A percentile compares a stretch with the other conserved stretches of the same genome.
These are phyloP conservation scores for Pocillopora meandrina DNA, from an alignment of 92 coral and sea anemone genomes.

Conservation along the genomic window DNA sequence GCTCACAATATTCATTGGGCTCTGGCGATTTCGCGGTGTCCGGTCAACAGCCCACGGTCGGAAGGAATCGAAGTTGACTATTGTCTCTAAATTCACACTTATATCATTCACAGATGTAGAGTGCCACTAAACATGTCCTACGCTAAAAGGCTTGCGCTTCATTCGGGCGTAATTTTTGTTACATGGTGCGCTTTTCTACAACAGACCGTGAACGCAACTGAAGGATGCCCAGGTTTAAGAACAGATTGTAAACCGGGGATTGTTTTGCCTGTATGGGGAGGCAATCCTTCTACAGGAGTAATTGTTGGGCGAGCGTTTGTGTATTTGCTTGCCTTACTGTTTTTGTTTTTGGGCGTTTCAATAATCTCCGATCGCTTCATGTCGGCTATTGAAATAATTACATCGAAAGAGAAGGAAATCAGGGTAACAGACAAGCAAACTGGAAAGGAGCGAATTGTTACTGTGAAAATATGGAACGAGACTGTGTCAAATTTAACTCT, in stretches of 20 bases:
- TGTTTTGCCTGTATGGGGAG: slow-evolving; percentile 90
- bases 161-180: slow-evolving; percentile 47
- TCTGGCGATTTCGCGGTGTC: slow-evolving; percentile 30
- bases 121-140: slow-evolving; percentile 64
- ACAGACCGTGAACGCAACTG: slow-evolving; percentile 71
- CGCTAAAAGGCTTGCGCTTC: slow-evolving; percentile 56
- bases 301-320: slow-evolving; percentile 94
- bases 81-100: slow-evolving; percentile 36
- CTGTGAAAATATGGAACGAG: slow-evolving; percentile 99
- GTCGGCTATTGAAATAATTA: slow-evolving; percentile 98
- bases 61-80: slow-evolving; percentile 16
- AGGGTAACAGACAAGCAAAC: slow-evolving; percentile 84
- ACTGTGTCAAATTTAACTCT: slow-evolving; percentile 98
- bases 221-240: slow-evolving; percentile 37
- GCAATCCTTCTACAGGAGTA: slow-evolving; percentile 81
- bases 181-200: slow-evolving; percentile 63
- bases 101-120: slow-evolving; percentile 42
- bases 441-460: slow-evolving; percentile 87
- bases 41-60: slow-evolving; percentile 56
- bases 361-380: slow-evolving; percentile 98
- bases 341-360: slow-evolving; percentile 95
- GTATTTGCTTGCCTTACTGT: slow-evolving; percentile 83
- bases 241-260: slow-evolving; percentile 79
- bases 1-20: slow-evolving; percentile 28
- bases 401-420: slow-evolving; percentile 97